phyloP scores from a whole-genome alignment of 2,888 invertebrate species.

The Peribatodes rhomboidaria region DNA sequence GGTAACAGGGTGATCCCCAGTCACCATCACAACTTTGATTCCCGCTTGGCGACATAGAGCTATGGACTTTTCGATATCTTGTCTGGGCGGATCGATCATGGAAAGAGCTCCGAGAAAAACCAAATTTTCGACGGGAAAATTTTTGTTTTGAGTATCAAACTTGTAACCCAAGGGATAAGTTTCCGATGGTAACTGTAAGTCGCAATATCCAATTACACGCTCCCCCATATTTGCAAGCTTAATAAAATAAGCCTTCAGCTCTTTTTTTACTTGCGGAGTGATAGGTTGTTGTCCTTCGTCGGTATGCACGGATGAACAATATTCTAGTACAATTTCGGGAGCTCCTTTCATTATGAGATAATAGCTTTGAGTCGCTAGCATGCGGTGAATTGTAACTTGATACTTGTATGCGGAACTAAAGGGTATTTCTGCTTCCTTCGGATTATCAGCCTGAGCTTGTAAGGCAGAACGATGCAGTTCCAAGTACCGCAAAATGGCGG shows the following conservation, averaged over 20 bases:
- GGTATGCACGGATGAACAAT: constrained; percentile 85
- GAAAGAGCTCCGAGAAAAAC: constrained; percentile 89
- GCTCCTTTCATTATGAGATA: constrained; percentile 92
- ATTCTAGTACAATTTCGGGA: constrained; percentile 90
- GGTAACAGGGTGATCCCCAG: constrained; percentile 91
- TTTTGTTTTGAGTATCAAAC: constrained; percentile 87
- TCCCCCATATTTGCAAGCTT: constrained; percentile 95
- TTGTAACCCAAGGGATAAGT: constrained; percentile 81
- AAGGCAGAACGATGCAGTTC: constrained; percentile 87
- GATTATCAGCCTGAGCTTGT: constrained; percentile 79
- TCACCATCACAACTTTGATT: constrained; percentile 91
- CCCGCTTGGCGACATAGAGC: constrained; percentile 89
- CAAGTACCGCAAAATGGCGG: constrained; percentile 89
- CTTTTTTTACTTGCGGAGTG: constrained; percentile 77
- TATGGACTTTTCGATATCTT: constrained; percentile 89
- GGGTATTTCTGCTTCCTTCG: constrained; percentile 88
- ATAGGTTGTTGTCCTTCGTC: constrained; percentile 85
- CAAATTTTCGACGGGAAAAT: constrained; percentile 89
- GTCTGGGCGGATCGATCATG: constrained; percentile 91
- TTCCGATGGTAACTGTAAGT: constrained; percentile 86
- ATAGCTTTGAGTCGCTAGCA: constrained; percentile 79
- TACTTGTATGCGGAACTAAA: constrained; percentile 91
- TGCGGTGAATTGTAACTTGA: constrained; percentile 90
- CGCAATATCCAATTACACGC: constrained; percentile 94
- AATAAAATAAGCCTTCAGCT: constrained; percentile 89